Evolutionary conservation across 2,113 vertebrate genomes (phyloP).

Genomic region (human (Homo sapiens)): GRCh38 chr6:88430001-88430500

Average conservation of each 20-base stretch:
- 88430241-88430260: background rate
- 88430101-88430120: background rate
- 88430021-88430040: background rate
- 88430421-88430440: constrained; percentile 12
- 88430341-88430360: background rate
- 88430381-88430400: background rate
- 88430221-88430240: background rate
- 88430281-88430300: background rate
- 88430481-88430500: background rate
- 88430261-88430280: background rate
- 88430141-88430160: background rate
- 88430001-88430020: background rate
- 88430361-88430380: background rate
- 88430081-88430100: background rate
- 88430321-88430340: background rate
- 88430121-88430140: background rate
- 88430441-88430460: background rate
- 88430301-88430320: background rate
- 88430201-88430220: background rate
- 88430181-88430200: background rate
- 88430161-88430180: background rate
- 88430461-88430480: background rate
- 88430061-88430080: background rate
- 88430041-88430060: background rate
- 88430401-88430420: background rate